phyloP scores from a whole-genome alignment of 2,113 vertebrate species.

The Indri indri region DNA sequence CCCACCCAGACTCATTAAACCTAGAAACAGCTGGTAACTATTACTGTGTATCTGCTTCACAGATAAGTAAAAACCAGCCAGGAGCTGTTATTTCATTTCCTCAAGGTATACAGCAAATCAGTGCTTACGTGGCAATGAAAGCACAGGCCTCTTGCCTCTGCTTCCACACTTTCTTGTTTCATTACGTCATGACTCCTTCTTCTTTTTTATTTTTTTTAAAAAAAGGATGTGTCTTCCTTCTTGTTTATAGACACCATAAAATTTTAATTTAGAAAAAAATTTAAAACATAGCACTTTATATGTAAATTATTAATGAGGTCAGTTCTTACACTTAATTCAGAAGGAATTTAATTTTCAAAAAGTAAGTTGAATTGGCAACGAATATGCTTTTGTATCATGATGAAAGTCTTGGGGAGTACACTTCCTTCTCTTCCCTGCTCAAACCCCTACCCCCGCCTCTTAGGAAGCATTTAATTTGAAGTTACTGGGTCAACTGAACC shows the following conservation, averaged over 20 bases:
- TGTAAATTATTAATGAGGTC: neutral
- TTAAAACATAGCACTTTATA: neutral
- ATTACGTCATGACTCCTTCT: neutral
- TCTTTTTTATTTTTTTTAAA: neutral
- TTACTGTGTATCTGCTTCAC: neutral
- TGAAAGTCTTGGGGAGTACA: neutral
- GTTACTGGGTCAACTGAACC: neutral
- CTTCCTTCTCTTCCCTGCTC: neutral
- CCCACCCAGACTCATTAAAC: neutral
- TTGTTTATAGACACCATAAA: neutral
- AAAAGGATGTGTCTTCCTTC: neutral
- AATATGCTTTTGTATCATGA: neutral
- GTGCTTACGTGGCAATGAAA: neutral
- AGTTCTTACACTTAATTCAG: neutral
- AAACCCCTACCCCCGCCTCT: neutral
- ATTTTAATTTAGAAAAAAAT: slow-evolving; percentile 8
- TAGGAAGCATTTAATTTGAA: slow-evolving; percentile 56
- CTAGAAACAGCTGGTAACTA: neutral
- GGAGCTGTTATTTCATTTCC: neutral
- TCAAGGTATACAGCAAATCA: neutral
- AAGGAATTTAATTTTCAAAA: slow-evolving; percentile 39
- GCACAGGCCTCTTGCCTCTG: neutral
- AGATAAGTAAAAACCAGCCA: neutral
- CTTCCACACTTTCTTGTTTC: neutral
- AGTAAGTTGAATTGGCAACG: neutral